Evolutionary conservation across 1,140 invertebrate genomes (phyloP), one percentile per base, ranked within the genome.

Genomic region (Drosophila kurseongensis): DNA sequence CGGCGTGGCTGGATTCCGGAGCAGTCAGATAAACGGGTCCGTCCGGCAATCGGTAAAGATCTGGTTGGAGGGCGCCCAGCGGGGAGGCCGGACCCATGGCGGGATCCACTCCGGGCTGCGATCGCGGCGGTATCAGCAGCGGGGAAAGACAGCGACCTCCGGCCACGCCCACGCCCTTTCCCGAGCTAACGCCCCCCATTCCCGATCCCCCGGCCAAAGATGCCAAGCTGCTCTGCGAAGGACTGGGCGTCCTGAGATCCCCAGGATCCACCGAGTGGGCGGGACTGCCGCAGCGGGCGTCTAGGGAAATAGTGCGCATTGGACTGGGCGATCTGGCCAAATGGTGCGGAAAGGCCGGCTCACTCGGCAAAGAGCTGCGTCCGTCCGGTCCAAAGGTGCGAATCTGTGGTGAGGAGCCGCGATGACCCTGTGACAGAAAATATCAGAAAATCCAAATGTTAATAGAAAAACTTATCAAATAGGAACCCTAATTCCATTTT

Each of bases 41-140:
- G 80, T 96, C 96, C 56, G 94, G 94, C 80, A 95, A 94, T 13
- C 95, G 94, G 92, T 98, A 98, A 4, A 98, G 94, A 89, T 97
- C 97, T 0, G 97, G 96, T 80, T 97, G 96, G 4, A 98, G 94
- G 9, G 97, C 95, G n/a, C 97, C 97, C 16, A 97, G 91, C 0
- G 96, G 95, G 51, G 96, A 96, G 41, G 96, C 95, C 4, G 95
- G 95, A 2, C 91, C 91, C 54, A 91, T 71, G 13, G 78, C 55
- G 0, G 94, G 94, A 55, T 93, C 93, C 2, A 91, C 63, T 40
- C 88, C 88, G 0, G 88, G 76, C 47, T 91, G 88, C 16, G 78
- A 59, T 14, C 88, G 58, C n/a, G 90, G 94, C 8, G 95, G 95
- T 91, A 96, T 96, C 14, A 96, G 93, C 40, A 96, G 92, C 0